Conservation (phyloP, 2,888 invertebrate species). For the Galerucella calmariensis region DNA sequence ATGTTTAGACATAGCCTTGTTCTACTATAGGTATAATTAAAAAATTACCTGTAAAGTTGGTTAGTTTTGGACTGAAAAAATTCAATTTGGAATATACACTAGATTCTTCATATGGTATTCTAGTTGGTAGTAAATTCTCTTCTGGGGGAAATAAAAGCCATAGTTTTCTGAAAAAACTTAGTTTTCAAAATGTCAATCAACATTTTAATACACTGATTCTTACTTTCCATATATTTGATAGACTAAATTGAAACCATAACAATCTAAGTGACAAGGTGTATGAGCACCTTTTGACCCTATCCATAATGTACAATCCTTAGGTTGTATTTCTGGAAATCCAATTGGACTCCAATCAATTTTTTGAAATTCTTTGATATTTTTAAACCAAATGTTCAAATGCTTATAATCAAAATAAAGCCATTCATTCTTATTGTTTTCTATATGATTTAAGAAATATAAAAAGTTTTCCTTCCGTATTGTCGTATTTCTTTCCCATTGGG, state of each 20-base stretch:
- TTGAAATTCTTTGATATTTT: slow-evolving; percentile 66
- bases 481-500: slow-evolving; percentile 85
- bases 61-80: slow-evolving; percentile 74
- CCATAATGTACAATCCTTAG: slow-evolving; percentile 85
- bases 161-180: slow-evolving; percentile 74
- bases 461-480: slow-evolving; percentile 71
- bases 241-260: slow-evolving; percentile 93
- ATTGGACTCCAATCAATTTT: slow-evolving; percentile 74
- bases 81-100: slow-evolving; percentile 90
- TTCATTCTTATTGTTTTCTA: slow-evolving; percentile 58
- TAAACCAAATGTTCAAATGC: slow-evolving; percentile 78
- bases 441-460: slow-evolving; percentile 70
- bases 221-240: slow-evolving; percentile 89
- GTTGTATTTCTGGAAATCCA: slow-evolving; percentile 76
- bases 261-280: slow-evolving; percentile 94
- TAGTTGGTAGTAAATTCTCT: slow-evolving; percentile 77
- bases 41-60: slow-evolving; percentile 64
- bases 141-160: slow-evolving; percentile 93
- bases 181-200: slow-evolving; percentile 17
- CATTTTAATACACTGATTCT: slow-evolving; percentile 1
- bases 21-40: background rate
- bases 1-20: background rate
- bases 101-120: slow-evolving; percentile 96
- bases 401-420: slow-evolving; percentile 91
- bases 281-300: slow-evolving; percentile 87